Evolutionary conservation across 1,140 invertebrate species (phyloP).

Genomic region (Laupala kohalensis): DNA sequence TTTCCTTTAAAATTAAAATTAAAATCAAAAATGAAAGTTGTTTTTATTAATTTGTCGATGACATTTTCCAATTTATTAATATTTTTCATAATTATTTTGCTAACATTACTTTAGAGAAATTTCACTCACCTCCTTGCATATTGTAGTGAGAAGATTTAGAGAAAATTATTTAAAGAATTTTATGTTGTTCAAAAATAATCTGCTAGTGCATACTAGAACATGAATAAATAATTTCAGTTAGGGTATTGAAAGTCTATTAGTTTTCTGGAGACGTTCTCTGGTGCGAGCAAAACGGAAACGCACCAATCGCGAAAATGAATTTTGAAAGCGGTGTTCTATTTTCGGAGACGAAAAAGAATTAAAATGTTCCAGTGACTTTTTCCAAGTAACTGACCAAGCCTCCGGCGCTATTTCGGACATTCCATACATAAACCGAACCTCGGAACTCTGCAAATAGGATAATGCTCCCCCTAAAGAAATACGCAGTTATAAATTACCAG

Average conservation of each 20-base stretch:
- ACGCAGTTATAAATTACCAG: neutral
- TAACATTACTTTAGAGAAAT: neutral
- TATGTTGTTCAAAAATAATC: no score
- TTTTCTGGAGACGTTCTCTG: neutral
- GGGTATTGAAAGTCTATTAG: no score
- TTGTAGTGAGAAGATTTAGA: no score
- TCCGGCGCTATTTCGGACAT: neutral
- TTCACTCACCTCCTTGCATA: no score
- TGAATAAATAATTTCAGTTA: no score
- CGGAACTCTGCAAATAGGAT: neutral
- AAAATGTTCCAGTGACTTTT: neutral
- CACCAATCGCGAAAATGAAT: neutral
- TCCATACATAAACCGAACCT: neutral
- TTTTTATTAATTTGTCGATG: neutral
- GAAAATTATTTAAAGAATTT: no score
- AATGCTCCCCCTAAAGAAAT: neutral
- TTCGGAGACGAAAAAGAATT: neutral
- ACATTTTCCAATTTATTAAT: no score
- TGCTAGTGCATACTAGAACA: no score
- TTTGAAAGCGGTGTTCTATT: neutral
- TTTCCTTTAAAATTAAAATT: no score
- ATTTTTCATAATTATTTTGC: neutral
- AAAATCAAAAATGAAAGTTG: neutral
- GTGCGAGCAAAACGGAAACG: neutral
- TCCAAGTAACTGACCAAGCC: neutral